Conservation (phyloP, 2,888 invertebrate genomes). For the Cataglyphis livida region DNA sequence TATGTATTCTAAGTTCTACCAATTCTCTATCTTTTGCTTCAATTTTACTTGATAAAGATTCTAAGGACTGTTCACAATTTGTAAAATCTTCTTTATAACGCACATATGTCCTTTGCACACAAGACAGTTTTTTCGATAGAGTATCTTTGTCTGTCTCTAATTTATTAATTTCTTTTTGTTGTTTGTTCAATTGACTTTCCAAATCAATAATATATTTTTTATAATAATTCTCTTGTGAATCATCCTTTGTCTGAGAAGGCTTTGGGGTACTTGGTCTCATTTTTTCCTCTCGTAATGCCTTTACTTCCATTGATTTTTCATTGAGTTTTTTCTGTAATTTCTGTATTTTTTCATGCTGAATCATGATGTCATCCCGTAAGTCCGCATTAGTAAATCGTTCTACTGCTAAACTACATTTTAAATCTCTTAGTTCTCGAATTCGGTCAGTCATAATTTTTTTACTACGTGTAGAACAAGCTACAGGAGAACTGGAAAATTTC, state of each 20-base stretch:
- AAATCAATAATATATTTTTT: constrained; percentile 87
- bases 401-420: constrained; percentile 88
- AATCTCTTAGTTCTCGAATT: constrained; percentile 86
- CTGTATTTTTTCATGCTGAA: constrained; percentile 87
- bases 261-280: constrained; percentile 79
- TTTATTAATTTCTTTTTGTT: constrained; percentile 87
- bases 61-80: constrained; percentile 73
- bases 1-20: constrained; percentile 74
- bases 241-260: constrained; percentile 80
- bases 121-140: constrained; percentile 84
- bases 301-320: constrained; percentile 84
- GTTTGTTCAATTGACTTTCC: constrained; percentile 86
- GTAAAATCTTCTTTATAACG: constrained; percentile 75
- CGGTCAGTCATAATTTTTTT: constrained; percentile 84
- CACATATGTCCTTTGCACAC: constrained; percentile 64
- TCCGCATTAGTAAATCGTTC: constrained; percentile 89
- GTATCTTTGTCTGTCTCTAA: constrained; percentile 86
- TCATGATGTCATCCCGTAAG: constrained; percentile 88
- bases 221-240: constrained; percentile 80
- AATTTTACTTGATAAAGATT: constrained; percentile 73
- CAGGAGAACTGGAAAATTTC: constrained; percentile 82
- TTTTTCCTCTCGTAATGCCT: constrained; percentile 82
- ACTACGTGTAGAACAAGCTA: constrained; percentile 75
- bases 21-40: constrained; percentile 80
- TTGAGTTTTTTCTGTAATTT: constrained; percentile 87